Conservation (phyloP, 2,113 vertebrate species). For the Atractosteus spatula region DNA sequence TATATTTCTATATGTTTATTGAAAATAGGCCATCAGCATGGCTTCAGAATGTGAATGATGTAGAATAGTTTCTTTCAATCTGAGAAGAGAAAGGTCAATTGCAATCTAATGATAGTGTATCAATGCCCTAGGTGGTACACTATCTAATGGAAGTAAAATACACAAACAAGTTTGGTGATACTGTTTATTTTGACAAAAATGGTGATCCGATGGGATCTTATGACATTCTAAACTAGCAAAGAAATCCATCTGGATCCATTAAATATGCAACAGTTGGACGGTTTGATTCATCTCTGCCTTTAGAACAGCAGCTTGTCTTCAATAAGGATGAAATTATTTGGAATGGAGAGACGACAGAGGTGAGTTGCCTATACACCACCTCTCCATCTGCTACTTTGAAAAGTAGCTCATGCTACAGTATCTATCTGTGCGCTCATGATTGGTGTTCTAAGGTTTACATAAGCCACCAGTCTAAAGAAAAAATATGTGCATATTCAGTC, state of each 20-base stretch:
- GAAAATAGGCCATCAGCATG: too few species aligned
- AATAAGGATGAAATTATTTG: constrained; percentile 42
- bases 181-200: constrained; percentile 44
- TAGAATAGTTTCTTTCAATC: too few species aligned
- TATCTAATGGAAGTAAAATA: constrained; percentile 47
- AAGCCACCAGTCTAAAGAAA: too few species aligned
- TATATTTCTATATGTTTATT: neutral
- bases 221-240: constrained; percentile 56
- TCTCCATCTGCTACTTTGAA: too few species aligned
- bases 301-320: constrained; percentile 36
- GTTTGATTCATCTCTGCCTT: constrained; percentile 39
- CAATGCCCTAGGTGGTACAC: constrained; percentile 37
- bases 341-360: constrained; percentile 39
- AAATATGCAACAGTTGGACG: constrained; percentile 42
- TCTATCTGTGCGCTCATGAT: too few species aligned
- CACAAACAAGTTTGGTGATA: constrained; percentile 39
- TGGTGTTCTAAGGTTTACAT: too few species aligned
- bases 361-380: constrained; percentile 4
- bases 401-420: too few species aligned
- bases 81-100: too few species aligned
- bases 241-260: constrained; percentile 21
- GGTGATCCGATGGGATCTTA: constrained; percentile 49
- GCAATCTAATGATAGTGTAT: neutral
- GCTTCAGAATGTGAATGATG: too few species aligned
- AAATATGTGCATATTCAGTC: too few species aligned